Evolutionary conservation across 1,140 invertebrate species (phyloP).

Genomic region (Lerema accius): DNA sequence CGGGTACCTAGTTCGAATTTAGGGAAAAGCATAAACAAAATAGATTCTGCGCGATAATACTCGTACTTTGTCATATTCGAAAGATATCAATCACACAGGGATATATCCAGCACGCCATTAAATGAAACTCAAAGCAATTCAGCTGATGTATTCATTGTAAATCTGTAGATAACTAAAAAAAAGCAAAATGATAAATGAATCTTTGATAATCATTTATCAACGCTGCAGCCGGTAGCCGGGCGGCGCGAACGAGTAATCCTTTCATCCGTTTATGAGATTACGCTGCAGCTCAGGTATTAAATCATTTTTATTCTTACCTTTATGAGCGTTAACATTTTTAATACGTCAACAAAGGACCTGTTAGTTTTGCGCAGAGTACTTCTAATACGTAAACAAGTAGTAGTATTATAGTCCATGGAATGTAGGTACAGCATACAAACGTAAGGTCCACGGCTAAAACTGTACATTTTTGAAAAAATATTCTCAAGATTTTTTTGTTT

Average conservation of each 20-base stretch:
- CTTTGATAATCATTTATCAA: neutral
- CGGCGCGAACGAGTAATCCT: neutral
- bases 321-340: neutral
- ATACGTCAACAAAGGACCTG: neutral
- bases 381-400: too few relatives aligned
- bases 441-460: too few relatives aligned
- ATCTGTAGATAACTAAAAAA: neutral
- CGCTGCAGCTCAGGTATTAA: neutral
- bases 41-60: too few relatives aligned
- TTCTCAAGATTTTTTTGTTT: neutral
- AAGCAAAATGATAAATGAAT: neutral
- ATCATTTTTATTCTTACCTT: neutral
- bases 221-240: neutral
- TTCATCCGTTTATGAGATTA: neutral
- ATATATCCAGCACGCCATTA: too few relatives aligned
- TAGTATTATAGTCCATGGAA: too few relatives aligned
- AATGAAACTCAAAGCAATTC: too few relatives aligned
- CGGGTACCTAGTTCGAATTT: too few relatives aligned
- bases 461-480: neutral
- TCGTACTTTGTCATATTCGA: too few relatives aligned
- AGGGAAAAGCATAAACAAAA: too few relatives aligned
- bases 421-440: too few relatives aligned
- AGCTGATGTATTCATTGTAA: neutral
- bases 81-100: too few relatives aligned
- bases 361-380: too few relatives aligned